A percentile compares a stretch with the other conserved stretches of the same genome.
Evolutionary conservation across 1,140 invertebrate genomes (phyloP).

Genomic region (Aphidius ervi): DNA sequence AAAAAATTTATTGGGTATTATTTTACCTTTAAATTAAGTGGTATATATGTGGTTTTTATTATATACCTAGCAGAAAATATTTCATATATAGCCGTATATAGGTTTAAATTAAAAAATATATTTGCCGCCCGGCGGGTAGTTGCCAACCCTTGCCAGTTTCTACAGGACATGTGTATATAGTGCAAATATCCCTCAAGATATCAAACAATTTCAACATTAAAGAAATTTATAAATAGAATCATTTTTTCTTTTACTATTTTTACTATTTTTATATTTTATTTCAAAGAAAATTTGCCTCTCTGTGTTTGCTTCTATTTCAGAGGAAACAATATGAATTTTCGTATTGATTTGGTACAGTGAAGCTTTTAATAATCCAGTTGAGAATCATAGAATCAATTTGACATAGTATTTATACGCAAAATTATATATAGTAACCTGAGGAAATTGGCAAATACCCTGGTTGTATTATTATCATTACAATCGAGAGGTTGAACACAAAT

Average conservation of each 20-base stretch:
- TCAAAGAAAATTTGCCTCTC: no score
- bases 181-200: no score
- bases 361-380: conserved; percentile 11
- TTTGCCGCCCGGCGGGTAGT: background rate
- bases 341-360: background rate
- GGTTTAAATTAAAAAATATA: background rate
- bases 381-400: background rate
- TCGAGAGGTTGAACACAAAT: background rate
- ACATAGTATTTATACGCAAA: no score
- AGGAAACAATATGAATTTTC: conserved; percentile 4
- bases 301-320: no score
- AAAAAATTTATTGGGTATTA: no score
- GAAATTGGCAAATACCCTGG: conserved; percentile 8
- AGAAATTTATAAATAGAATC: no score
- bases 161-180: background rate
- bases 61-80: no score
- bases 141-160: conserved; percentile 1
- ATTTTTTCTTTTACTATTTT: no score
- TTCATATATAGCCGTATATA: no score
- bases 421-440: background rate
- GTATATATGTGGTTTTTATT: background rate
- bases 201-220: no score
- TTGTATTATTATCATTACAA: conserved; percentile 10
- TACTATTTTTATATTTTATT: no score
- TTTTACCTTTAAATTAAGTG: no score